These are phyloP conservation scores for Melopsittacus undulatus DNA, from an alignment of 2,797 vertebrate species.

Conservation along the genomic window DNA sequence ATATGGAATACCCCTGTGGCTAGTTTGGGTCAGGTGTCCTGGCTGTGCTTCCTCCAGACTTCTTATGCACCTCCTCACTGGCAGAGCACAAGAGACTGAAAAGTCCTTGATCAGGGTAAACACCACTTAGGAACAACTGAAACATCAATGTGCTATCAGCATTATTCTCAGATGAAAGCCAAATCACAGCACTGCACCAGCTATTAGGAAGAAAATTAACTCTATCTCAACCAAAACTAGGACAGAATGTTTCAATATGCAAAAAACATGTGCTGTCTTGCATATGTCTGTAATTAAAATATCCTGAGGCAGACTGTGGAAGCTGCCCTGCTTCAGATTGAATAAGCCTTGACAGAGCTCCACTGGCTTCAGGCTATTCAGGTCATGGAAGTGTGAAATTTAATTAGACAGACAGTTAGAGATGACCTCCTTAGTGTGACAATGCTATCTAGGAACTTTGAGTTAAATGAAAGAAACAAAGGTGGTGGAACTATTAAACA, in stretches of 20 bases:
- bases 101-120: background rate
- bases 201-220: background rate
- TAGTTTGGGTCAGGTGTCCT: background rate
- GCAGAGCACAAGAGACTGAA: background rate
- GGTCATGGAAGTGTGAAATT: slow-evolving; percentile 17
- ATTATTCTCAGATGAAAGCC: background rate
- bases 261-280: background rate
- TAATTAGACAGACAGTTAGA: slow-evolving; percentile 44
- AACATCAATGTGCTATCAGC: background rate
- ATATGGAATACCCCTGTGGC: background rate
- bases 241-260: background rate
- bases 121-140: background rate
- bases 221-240: background rate
- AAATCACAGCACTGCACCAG: background rate
- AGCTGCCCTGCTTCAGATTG: background rate
- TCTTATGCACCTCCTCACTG: background rate
- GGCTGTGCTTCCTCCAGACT: background rate
- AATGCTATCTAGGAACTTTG: background rate
- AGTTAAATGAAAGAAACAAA: background rate
- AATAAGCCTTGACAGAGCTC: background rate
- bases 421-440: background rate
- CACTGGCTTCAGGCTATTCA: background rate
- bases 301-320: background rate
- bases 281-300: background rate
- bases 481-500: background rate